Base-by-base conservation (phyloP, 2,888 invertebrate genomes). In the Anagyrus pseudococci region DNA sequence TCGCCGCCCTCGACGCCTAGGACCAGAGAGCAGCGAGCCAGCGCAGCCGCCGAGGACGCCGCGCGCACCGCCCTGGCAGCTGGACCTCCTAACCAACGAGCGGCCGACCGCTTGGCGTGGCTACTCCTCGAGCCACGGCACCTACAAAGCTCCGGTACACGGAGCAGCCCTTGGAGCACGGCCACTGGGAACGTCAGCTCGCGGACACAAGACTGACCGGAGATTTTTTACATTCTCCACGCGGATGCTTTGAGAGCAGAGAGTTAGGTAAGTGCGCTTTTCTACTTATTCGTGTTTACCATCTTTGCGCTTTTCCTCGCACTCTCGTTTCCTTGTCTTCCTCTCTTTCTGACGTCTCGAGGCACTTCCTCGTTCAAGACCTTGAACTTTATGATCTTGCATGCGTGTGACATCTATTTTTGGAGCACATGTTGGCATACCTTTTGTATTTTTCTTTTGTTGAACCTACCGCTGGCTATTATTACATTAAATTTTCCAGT, bases 371-470 rank as follows among this genome's bases (percentile, higher is more conserved):
- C 13, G 43, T 17, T 23, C 15, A 1, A 22, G 43, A 56, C 52
- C 59, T 60, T 56, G 59, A 64, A 57, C 64, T 47, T 33, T 37
- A 10, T 37, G 4, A 33, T 44, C 15, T 22, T 20, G 22, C 17
- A 37, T 40, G 59, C 37, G 56, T 29, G 41, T 26, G 19, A 43
- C 15, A 25, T 44, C 56, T 64, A 64, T 60, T 56, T 59, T 60
- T 37, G 23, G 50, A 43, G 8, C 46, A 33, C 29, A 40, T 22
- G 26, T 41, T 55, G 40, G 19, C 6, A 23, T 22, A 22, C 17
- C 52, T 37, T 8, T 10, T 13, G 19, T 13, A 26, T 19, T 55
- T 29, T 29, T 54, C 20, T 44, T 23, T 22, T 46, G 29, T 41
- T 43, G 10, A 19, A 1, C 26, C 44, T n/a, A 26, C 2, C 3